Evolutionary conservation across 2,113 vertebrate species (phyloP).

Genomic region (Hypomesus transpacificus): DNA sequence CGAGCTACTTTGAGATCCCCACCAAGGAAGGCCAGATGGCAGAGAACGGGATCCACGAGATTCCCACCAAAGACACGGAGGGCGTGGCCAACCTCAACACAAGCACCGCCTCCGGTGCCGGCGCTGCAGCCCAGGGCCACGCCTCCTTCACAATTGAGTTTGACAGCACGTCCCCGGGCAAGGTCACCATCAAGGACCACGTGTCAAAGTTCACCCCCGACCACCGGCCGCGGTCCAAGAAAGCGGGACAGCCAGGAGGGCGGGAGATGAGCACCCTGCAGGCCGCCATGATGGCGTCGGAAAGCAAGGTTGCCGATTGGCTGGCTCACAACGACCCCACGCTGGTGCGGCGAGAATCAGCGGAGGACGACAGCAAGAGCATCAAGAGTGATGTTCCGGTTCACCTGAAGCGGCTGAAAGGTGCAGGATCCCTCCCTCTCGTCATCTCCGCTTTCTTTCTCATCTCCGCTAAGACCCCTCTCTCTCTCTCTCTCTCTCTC

Average conservation of each 20-base stretch:
- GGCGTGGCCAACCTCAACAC: constrained; percentile 66
- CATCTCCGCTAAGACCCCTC: neutral
- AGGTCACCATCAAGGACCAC: constrained; percentile 98
- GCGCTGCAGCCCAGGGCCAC: constrained; percentile 81
- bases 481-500: neutral
- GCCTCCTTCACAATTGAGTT: constrained; percentile 99
- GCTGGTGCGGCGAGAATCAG: constrained; percentile 83
- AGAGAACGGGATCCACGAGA: constrained; percentile 86
- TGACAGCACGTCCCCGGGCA: constrained; percentile 91
- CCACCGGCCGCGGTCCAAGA: constrained; percentile 85
- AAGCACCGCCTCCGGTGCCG: constrained; percentile 59
- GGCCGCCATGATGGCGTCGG: constrained; percentile 92
- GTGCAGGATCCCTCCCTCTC: constrained; percentile 60
- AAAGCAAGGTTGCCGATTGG: constrained; percentile 98
- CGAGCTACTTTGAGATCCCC: constrained; percentile 93
- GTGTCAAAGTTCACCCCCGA: constrained; percentile 87
- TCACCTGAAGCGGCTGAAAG: constrained; percentile 94
- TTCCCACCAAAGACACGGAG: constrained; percentile 92
- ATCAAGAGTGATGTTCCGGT: constrained; percentile 97
- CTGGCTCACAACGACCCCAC: constrained; percentile 96
- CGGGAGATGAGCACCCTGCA: constrained; percentile 92
- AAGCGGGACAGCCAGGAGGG: constrained; percentile 63
- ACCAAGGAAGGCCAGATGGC: constrained; percentile 87
- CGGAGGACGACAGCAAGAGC: constrained; percentile 95
- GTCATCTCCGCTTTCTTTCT: neutral